Conservation (phyloP, 2,888 invertebrate species). For the Drosophila lacicola region DNA sequence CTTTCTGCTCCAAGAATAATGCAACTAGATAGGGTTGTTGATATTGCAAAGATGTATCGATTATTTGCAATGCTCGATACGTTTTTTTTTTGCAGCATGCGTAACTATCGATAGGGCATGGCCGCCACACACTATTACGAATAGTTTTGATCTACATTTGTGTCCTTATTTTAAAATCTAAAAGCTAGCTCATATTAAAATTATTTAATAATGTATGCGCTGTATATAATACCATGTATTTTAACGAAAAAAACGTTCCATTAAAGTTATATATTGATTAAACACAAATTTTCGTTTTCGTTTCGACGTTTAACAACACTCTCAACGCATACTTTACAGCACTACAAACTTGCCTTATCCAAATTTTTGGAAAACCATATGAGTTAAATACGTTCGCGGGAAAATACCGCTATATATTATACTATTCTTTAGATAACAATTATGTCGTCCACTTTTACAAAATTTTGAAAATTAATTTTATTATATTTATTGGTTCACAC, state of each 20-base stretch:
- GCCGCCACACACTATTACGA: slow-evolving; percentile 6
- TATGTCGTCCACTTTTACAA: background rate
- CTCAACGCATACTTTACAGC: slow-evolving; percentile 1
- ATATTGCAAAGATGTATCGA: slow-evolving; percentile 51
- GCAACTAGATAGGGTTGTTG: slow-evolving; percentile 62
- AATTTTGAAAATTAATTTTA: slow-evolving; percentile 42
- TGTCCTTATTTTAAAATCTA: background rate
- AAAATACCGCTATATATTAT: background rate
- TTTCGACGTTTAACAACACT: slow-evolving; percentile 6
- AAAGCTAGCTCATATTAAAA: background rate
- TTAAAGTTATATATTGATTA: background rate
- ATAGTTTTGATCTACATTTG: background rate
- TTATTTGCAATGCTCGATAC: slow-evolving; percentile 11
- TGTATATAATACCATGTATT: background rate
- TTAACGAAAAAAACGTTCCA: background rate
- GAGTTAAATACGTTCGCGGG: background rate
- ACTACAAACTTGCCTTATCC: background rate
- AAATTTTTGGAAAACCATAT: background rate
- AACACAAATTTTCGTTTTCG: background rate
- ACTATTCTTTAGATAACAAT: background rate
- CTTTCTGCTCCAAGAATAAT: slow-evolving; percentile 57
- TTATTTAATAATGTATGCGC: background rate
- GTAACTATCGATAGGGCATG: slow-evolving; percentile 24
- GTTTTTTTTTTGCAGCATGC: background rate
- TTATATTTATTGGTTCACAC: slow-evolving; percentile 49